Evolutionary conservation across 92 coral and sea anemone species (phyloP).

Genomic region (Hydrozoanthus gracilis): DNA sequence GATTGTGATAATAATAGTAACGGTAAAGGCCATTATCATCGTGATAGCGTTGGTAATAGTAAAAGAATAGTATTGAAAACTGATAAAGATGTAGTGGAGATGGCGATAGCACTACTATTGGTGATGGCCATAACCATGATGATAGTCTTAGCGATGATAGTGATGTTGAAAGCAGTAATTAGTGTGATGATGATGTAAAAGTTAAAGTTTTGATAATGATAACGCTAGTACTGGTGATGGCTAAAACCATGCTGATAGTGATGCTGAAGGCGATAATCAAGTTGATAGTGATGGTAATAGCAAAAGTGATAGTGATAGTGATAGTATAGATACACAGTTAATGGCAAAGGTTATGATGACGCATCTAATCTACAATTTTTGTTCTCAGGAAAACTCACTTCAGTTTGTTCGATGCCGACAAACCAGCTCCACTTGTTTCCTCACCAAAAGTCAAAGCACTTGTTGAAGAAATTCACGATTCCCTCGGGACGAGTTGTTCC

Average conservation of each 20-base stretch:
- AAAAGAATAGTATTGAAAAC: neutral
- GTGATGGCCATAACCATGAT: neutral
- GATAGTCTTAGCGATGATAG: neutral
- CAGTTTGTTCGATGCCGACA: constrained; percentile 27
- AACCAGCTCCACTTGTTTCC: constrained; percentile 55
- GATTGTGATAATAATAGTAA: neutral
- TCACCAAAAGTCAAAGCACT: constrained; percentile 45
- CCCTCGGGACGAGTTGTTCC: constrained; percentile 11
- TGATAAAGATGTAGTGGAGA: neutral
- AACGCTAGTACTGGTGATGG: neutral
- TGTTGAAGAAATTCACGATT: constrained; percentile 29
- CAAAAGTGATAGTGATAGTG: neutral
- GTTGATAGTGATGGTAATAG: neutral
- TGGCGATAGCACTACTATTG: neutral
- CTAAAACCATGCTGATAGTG: neutral
- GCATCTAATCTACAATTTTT: neutral
- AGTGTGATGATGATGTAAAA: neutral
- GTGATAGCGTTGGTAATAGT: neutral
- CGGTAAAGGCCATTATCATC: neutral
- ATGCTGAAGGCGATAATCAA: neutral
- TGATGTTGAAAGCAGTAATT: neutral
- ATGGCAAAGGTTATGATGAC: neutral
- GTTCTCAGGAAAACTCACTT: constrained; percentile 27
- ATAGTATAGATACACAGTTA: neutral
- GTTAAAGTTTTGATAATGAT: neutral